Evolutionary conservation across 2,113 vertebrate genomes (phyloP), one percentile per base, ranked within the genome.

Genomic region (Rhinogobius similis): DNA sequence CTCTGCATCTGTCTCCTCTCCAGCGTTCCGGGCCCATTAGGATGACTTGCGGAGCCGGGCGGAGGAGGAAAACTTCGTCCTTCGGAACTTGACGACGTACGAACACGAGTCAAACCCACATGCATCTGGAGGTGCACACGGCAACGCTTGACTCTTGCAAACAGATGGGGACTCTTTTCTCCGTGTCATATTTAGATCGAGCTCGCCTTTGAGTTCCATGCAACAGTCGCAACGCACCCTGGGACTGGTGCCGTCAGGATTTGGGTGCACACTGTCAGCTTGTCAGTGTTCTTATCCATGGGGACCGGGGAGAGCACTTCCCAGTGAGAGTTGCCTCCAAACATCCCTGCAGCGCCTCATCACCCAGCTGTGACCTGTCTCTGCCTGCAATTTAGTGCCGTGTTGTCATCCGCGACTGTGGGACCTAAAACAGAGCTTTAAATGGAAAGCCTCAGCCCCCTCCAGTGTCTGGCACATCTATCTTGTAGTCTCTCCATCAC

Each of bases 301-400:
- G 58, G 58, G 58, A 38, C 32, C 20, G 32, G 9, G 29, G 58
- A 61, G 58, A 61, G 58, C 29, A n/a, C 58, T 36, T 61, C 58
- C 58, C 58, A 21, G 39, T 41, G 55, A 29, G 58, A 61, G 29
- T 36, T 61, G 58, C 58, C 58, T 61, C 58, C 27, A 36, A 38
- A 61, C 58, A 38, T 61, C 58, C 58, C 58, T n/a, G 29, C 58
- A 61, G 58, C 58, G 29, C 9, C 58, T n/a, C 32, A n/a, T 61
- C 58, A 61, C 58, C 58, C 58, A 61, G 58, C 58, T 61, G 58
- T 61, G 58, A 61, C 58, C 58, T 61, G 58, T 61, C 58, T 61
- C 58, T n/a, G 29, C 14, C 20, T 61, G 29, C 58, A 36, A 61
- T 61, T 61, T 61, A 61, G 27, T n/a, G 16, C 16, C 58, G 29